Base-by-base conservation (phyloP, 2,113 vertebrate species). In the Sceloporus undulatus region DNA sequence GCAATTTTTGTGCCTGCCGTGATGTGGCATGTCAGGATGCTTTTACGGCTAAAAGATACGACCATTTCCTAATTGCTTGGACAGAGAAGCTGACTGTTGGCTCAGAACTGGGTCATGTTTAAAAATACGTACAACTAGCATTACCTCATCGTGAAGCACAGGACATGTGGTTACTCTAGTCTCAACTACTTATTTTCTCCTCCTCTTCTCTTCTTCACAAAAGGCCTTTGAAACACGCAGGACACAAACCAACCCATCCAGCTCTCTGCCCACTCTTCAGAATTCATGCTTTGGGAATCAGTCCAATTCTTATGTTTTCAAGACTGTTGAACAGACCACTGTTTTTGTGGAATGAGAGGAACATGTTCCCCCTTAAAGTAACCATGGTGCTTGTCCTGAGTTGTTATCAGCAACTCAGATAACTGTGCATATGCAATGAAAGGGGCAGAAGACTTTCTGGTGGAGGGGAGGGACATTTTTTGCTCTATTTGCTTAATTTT, bases 61-160 rank as follows among this genome's bases (percentile, higher is more conserved):
- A 91, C 89, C 85, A 84, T 90, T 85, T 87, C 91, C 71, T 93
- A 77, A 94, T 92, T 91, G 91, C 88, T 82, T 84, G 90, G 89
- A 92, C 85, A 89, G 89, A 86, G 87, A 88, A 91, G 84, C 87
- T 82, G 85, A 84, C 79, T 88, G 29, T 88, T 3, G 0, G 68
- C 87, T 92, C 75, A 68, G 91, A 94, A 95, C 48, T 93, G 88
- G 88, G 92, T 94, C 88, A 88, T 71, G 42, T 65, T 88, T 89
- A 85, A 87, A 90, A 87, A 14, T 87, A 94, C 90, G 77, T 38
- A 76, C 77, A 2, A 71, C 65, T 83, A 77, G 65, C 65, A 86
- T 86, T 87, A 91, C 85, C 84, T 92, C 92, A 93, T 92, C 3
- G 0, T 68, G 56, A 92, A 85, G 84, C 90, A 18, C 9, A 68